Evolutionary conservation across 2,888 invertebrate species (phyloP).

Genomic region (Omphaloscelis lunosa): DNA sequence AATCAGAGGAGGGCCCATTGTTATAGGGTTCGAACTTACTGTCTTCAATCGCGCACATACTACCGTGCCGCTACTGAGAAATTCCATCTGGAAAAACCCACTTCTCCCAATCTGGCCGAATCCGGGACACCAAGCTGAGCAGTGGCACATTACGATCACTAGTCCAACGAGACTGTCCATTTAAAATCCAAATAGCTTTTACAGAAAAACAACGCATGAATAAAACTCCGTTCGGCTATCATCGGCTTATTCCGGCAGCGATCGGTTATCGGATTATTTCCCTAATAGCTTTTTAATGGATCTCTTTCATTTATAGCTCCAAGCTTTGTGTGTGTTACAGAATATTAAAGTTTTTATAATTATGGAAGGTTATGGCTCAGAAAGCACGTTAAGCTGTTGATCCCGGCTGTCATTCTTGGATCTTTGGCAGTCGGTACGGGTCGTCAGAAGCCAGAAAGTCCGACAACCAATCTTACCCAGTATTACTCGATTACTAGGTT

Average conservation of each 20-base stretch:
- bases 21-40: background rate
- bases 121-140: background rate
- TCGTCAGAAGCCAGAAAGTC: too few relatives aligned
- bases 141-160: background rate
- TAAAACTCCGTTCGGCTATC: slow-evolving; percentile 23
- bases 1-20: background rate
- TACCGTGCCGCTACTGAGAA: background rate
- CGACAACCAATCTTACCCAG: too few relatives aligned
- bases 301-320: slow-evolving; percentile 37
- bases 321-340: slow-evolving; percentile 29
- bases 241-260: slow-evolving; percentile 44
- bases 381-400: too few relatives aligned
- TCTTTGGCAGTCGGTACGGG: too few relatives aligned
- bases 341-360: slow-evolving; percentile 19
- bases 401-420: too few relatives aligned
- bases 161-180: background rate
- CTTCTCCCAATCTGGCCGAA: background rate
- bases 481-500: too few relatives aligned
- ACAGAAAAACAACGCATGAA: slow-evolving; percentile 35
- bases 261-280: slow-evolving; percentile 46
- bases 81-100: background rate
- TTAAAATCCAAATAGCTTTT: slow-evolving; percentile 34
- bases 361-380: slow-evolving; percentile 5
- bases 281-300: slow-evolving; percentile 58
- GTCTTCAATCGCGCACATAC: background rate